Percentiles rank a stretch among this genome's conserved stretches.
phyloP scores from a whole-genome alignment of 2,113 vertebrate genomes.

The Lagenorhynchus albirostris region DNA sequence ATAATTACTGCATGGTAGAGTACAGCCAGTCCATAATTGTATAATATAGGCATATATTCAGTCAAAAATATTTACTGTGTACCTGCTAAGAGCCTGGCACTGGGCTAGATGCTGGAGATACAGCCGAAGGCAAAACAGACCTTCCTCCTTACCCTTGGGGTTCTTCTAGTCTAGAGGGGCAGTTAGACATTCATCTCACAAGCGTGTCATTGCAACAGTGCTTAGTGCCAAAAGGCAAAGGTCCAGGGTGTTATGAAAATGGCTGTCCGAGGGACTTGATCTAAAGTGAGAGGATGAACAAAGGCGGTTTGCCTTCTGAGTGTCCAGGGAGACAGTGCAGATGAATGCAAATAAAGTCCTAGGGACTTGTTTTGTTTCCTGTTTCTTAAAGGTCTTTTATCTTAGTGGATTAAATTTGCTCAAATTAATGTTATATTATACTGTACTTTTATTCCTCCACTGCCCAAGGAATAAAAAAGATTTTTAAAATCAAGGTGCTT shows the following conservation, averaged over 20 bases:
- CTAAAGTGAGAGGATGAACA: background rate
- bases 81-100: background rate
- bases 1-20: background rate
- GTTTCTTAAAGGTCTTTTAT: background rate
- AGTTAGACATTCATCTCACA: background rate
- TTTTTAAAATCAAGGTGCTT: background rate
- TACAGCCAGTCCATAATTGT: background rate
- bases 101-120: background rate
- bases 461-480: background rate
- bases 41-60: background rate
- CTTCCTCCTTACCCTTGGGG: background rate
- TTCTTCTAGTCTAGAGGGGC: background rate
- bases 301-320: background rate
- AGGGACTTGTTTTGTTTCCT: background rate
- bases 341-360: background rate
- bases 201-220: background rate
- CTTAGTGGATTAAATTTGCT: background rate
- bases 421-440: background rate
- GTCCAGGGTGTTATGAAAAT: background rate
- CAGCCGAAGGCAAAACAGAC: background rate
- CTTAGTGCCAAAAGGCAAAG: background rate
- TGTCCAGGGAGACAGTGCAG: background rate
- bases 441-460: background rate
- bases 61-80: background rate
- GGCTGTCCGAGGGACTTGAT: background rate